Conservation (phyloP, 2,113 vertebrate genomes). For the Poeciliopsis retropinna region DNA sequence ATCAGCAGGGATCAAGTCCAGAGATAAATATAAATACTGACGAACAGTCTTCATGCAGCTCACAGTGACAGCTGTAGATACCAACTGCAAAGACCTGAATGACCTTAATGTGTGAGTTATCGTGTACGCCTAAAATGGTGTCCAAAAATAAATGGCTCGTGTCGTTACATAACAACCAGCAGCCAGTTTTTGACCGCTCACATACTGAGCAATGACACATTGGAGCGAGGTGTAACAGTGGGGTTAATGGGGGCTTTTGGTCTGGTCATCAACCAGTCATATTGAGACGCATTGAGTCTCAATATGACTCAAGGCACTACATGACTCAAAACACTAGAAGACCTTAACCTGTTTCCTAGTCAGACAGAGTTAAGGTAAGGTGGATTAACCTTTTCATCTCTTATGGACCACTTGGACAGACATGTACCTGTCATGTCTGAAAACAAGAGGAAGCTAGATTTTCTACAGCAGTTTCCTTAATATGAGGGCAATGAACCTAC, state of each 20-base stretch:
- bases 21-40: constrained; percentile 25
- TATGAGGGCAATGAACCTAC: neutral
- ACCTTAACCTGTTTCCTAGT: neutral
- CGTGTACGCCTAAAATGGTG: constrained; percentile 28
- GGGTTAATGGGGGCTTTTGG: constrained; percentile 38
- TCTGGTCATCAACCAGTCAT: constrained; percentile 50
- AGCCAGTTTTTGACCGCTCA: constrained; percentile 19
- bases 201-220: constrained; percentile 42
- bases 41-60: constrained; percentile 13
- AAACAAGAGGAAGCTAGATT: constrained; percentile 3
- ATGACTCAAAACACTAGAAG: constrained; percentile 29
- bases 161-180: constrained; percentile 45
- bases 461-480: constrained; percentile 3
- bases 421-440: constrained; percentile 19
- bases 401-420: constrained; percentile 26
- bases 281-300: constrained; percentile 11
- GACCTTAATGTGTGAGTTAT: constrained; percentile 18
- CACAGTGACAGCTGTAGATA: constrained; percentile 45
- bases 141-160: constrained; percentile 29
- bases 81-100: constrained; percentile 33
- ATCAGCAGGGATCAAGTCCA: constrained; percentile 34
- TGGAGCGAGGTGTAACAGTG: neutral
- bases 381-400: constrained; percentile 66
- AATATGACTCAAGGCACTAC: too few species aligned
- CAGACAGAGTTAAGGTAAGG: constrained; percentile 20